These are phyloP conservation scores for Dynastes maya DNA, from an alignment of 2,888 invertebrate species.

Conservation along the genomic window DNA sequence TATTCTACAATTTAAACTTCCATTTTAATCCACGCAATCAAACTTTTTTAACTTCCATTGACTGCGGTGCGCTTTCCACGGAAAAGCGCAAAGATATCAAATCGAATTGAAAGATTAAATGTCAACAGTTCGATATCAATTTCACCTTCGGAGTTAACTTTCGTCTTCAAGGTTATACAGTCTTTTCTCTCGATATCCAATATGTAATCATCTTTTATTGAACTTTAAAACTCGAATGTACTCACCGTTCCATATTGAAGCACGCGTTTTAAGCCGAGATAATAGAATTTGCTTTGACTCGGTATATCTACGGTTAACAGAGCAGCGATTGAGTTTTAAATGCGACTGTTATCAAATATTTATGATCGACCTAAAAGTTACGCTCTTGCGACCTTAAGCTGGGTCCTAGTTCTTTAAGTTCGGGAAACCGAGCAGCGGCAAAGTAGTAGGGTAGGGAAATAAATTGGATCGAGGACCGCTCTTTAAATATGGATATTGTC, in stretches of 20 bases:
- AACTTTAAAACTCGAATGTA: slow-evolving; percentile 34
- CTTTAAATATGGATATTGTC: slow-evolving; percentile 46
- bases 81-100: not conserved
- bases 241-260: slow-evolving; percentile 20
- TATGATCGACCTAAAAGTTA: slow-evolving; percentile 47
- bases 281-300: slow-evolving; percentile 35
- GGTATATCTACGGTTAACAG: slow-evolving; percentile 44
- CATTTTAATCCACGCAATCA: slow-evolving; percentile 16
- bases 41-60: slow-evolving; percentile 13
- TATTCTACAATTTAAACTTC: not conserved
- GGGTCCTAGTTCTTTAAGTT: slow-evolving; percentile 42
- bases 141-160: slow-evolving; percentile 31
- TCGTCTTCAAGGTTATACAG: slow-evolving; percentile 27
- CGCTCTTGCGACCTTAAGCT: slow-evolving; percentile 37
- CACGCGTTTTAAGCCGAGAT: slow-evolving; percentile 29
- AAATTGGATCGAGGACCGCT: slow-evolving; percentile 41
- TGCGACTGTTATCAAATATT: slow-evolving; percentile 48
- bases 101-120: slow-evolving; percentile 29
- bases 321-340: slow-evolving; percentile 39
- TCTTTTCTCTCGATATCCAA: slow-evolving; percentile 33
- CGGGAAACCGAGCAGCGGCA: not conserved
- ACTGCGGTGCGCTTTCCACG: not conserved
- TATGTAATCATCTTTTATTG: slow-evolving; percentile 41
- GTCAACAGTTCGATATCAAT: slow-evolving; percentile 32
- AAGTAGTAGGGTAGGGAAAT: slow-evolving; percentile 21